A percentile compares a stretch with the other conserved stretches of the same genome.
Conservation (phyloP, 2,888 invertebrate species). For the Pandemis cinnamomeana region DNA sequence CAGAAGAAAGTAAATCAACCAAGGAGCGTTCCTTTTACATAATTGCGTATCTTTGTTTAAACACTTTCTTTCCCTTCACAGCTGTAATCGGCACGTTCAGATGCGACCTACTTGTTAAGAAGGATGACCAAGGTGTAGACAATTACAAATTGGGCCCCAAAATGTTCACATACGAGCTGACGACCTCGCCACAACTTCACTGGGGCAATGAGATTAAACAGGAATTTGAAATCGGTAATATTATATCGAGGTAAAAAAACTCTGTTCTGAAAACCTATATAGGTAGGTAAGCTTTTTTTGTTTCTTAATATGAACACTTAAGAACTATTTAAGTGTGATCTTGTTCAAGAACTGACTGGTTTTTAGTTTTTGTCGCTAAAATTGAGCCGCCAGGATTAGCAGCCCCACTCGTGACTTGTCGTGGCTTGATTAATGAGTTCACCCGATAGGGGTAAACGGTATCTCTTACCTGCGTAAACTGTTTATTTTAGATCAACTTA, state of each 20-base stretch:
- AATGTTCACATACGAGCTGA: not conserved
- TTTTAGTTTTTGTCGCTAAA: too few relatives aligned
- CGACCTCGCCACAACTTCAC: not conserved
- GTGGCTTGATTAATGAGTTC: not conserved
- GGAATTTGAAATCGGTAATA: not conserved
- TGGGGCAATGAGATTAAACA: not conserved
- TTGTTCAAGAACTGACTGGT: too few relatives aligned
- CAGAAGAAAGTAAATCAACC: too few relatives aligned
- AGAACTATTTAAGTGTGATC: too few relatives aligned
- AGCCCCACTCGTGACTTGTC: not conserved
- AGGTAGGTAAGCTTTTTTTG: too few relatives aligned
- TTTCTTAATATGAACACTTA: too few relatives aligned
- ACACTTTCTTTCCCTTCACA: not conserved
- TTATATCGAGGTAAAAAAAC: too few relatives aligned
- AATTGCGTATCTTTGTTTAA: not conserved
- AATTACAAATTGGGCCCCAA: not conserved
- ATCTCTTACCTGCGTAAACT: constrained; percentile 3
- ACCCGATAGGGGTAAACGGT: not conserved
- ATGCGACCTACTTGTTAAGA: not conserved
- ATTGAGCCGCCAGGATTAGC: not conserved
- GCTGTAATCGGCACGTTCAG: not conserved
- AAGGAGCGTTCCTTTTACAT: too few relatives aligned
- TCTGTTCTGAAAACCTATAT: too few relatives aligned
- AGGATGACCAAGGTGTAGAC: not conserved
- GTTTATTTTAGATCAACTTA: not conserved